phyloP scores from a whole-genome alignment of 2,113 vertebrate genomes.

The Scalopus aquaticus region DNA sequence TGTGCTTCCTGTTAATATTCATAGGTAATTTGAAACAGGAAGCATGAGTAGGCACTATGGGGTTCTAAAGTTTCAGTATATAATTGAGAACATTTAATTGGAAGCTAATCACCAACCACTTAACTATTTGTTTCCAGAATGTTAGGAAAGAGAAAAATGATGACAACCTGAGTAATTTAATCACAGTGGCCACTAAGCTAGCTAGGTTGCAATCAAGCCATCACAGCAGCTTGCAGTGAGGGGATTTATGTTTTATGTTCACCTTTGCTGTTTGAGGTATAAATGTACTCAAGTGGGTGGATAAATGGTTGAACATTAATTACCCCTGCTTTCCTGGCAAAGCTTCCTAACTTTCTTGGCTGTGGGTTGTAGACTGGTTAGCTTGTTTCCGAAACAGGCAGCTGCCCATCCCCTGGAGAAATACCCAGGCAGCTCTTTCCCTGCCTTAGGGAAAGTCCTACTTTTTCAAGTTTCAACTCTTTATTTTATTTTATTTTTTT shows the following conservation, averaged over 20 bases:
- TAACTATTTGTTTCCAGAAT: neutral
- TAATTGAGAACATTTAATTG: slow-evolving; percentile 21
- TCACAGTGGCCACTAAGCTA: slow-evolving; percentile 55
- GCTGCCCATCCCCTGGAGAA: neutral
- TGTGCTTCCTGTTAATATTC: slow-evolving; percentile 10
- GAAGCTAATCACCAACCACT: neutral
- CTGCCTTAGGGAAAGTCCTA: slow-evolving; percentile 36
- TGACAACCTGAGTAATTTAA: slow-evolving; percentile 59
- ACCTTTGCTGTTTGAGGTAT: slow-evolving; percentile 70
- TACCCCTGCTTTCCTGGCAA: slow-evolving; percentile 20
- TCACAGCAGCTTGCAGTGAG: slow-evolving; percentile 48
- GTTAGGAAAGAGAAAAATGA: slow-evolving; percentile 55
- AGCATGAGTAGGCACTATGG: neutral
- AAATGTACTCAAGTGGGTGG: slow-evolving; percentile 40
- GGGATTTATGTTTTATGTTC: slow-evolving; percentile 73
- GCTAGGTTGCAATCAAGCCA: slow-evolving; percentile 59
- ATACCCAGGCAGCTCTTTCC: slow-evolving; percentile 15
- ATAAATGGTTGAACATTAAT: slow-evolving; percentile 75
- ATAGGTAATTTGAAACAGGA: slow-evolving; percentile 21
- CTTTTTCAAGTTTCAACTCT: slow-evolving; percentile 52
- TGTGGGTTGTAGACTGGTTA: slow-evolving; percentile 45
- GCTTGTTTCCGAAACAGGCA: slow-evolving; percentile 54
- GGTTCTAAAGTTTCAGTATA: neutral
- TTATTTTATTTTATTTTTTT: too few relatives aligned
- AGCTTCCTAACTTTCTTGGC: slow-evolving; percentile 55